Evolutionary conservation across 2,888 invertebrate species (phyloP).

Genomic region (Dromius quadrimaculatus): DNA sequence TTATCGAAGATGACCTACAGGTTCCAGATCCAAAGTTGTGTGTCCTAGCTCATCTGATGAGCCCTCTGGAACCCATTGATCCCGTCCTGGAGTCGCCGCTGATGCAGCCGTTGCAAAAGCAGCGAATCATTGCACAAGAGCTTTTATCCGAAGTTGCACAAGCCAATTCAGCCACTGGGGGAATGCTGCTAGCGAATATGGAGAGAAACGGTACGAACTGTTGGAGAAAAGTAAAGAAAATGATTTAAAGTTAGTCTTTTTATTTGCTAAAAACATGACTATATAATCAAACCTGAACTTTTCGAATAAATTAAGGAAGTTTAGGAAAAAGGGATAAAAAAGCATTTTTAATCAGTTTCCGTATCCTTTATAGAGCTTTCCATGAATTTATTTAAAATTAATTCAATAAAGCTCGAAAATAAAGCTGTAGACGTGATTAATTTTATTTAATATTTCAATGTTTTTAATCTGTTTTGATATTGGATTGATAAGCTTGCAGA

Average conservation of each 20-base stretch:
- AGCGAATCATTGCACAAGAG: conserved; percentile 82
- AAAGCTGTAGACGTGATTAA: too few relatives aligned
- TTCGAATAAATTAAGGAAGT: too few relatives aligned
- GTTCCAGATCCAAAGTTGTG: conserved; percentile 92
- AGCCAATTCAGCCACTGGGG: conserved; percentile 81
- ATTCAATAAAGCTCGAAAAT: too few relatives aligned
- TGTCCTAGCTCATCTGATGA: conserved; percentile 90
- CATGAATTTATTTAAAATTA: too few relatives aligned
- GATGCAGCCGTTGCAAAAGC: conserved; percentile 82
- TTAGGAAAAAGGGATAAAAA: neutral
- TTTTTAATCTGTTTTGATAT: too few relatives aligned
- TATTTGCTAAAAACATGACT: neutral
- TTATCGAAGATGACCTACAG: conserved; percentile 54
- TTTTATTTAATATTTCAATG: too few relatives aligned
- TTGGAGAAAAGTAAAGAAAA: neutral
- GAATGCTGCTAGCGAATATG: conserved; percentile 91
- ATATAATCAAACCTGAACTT: neutral
- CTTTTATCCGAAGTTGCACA: conserved; percentile 81
- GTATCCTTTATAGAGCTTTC: too few relatives aligned
- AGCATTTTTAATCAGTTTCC: too few relatives aligned
- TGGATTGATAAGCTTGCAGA: too few relatives aligned
- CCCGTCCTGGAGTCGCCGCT: conserved; percentile 88
- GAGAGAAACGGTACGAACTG: conserved; percentile 77
- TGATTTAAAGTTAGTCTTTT: neutral
- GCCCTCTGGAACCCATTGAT: conserved; percentile 87